phyloP scores from a whole-genome alignment of 2,113 vertebrate species.

The Australoheros scitulus region DNA sequence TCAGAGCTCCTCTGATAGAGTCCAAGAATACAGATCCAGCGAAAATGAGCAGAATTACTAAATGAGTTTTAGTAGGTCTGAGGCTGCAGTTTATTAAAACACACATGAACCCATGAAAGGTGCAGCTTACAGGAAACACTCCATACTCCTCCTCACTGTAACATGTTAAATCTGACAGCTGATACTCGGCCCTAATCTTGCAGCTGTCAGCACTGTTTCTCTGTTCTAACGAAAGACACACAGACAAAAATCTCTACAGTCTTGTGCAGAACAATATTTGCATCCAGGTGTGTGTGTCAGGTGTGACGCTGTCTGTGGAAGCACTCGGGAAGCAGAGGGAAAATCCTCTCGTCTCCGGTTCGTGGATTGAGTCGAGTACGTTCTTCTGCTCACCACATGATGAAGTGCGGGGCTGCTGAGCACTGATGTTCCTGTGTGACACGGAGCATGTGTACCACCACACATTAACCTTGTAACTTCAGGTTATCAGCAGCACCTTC shows the following conservation, averaged over 20 bases:
- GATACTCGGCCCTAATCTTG: neutral
- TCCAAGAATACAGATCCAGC: no score
- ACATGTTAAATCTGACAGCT: no score
- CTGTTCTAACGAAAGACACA: neutral
- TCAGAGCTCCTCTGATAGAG: neutral
- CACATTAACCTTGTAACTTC: slow-evolving; percentile 69
- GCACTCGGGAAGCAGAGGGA: neutral
- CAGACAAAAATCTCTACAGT: neutral
- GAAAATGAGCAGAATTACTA: no score
- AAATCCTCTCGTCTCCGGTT: neutral
- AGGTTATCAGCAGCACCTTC: slow-evolving; percentile 54
- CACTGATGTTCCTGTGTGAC: slow-evolving; percentile 57
- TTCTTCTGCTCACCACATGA: slow-evolving; percentile 30
- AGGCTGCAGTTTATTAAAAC: neutral
- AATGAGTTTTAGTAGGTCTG: no score
- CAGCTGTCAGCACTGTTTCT: neutral
- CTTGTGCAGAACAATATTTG: neutral
- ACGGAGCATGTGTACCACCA: slow-evolving; percentile 46
- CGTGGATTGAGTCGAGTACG: slow-evolving; percentile 20
- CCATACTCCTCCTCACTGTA: no score
- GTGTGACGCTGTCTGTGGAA: neutral
- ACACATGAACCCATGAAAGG: no score
- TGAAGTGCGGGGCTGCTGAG: slow-evolving; percentile 19
- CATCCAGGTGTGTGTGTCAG: neutral
- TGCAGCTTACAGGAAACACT: no score